Evolutionary conservation across 2,797 vertebrate species (phyloP), one percentile per base, ranked within the genome.

Genomic region (Rhinogobio ventralis): DNA sequence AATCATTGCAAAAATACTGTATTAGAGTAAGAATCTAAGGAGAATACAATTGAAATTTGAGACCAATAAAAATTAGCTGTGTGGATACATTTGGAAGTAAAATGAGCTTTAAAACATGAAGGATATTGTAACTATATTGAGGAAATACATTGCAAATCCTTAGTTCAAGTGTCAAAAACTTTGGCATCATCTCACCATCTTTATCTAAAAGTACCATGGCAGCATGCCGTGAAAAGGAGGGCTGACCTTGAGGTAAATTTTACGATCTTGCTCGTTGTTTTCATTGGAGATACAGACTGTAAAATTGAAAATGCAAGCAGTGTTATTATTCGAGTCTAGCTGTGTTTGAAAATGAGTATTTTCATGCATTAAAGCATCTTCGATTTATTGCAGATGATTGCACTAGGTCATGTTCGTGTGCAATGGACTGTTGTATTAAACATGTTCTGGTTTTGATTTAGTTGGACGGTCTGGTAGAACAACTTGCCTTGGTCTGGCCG

Each of bases 391-490:
- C 36, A 15, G 25, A 72, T 28, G 79, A 46, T 81, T 81, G 53
- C 80, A 42, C 36, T 33, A 17, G 53, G 23, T 36, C n/a, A 4
- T 33, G 36, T 60, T 33, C 17, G 6, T 42, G 49, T 72, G 49
- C 66, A 30, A 42, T 46, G 51, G 36, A n/a, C 68, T 73, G 79
- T 17, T 72, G 23, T n/a, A 23, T 80, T 73, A 60, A 73, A 46
- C 9, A 33, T 60, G 25, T 46, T 73, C 69, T 49, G 28, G 42
- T 64, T 49, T 64, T 64, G 71, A 51, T 74, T 36, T 17, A 51
- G 28, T 49, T 49, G 55, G 69, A 36, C 39, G 4, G 28, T 62
- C 55, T 62, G 30, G 33, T 55, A 57, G 10, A 67, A n/a, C 25
- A 78, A 42, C 33, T 62, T 67, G 20, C 20, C 36, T 11, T 30